Percentiles rank a stretch among this genome's conserved stretches.
These are phyloP conservation scores for Acridotheres tristis DNA, from an alignment of 2,797 vertebrate species.

Conservation along the genomic window DNA sequence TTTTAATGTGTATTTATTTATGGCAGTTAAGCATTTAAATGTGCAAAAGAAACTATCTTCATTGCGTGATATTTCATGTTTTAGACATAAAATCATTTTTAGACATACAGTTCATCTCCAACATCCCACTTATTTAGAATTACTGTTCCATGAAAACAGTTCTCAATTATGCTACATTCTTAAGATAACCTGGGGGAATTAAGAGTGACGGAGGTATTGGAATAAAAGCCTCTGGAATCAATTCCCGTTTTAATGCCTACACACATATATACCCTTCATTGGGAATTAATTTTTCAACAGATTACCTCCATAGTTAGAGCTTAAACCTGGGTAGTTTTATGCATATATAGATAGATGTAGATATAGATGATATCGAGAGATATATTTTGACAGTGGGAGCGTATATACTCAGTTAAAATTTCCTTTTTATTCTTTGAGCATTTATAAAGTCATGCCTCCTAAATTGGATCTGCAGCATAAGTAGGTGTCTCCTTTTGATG, in stretches of 20 bases:
- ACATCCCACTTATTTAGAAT: background rate
- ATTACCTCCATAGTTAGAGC: background rate
- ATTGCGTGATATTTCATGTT: background rate
- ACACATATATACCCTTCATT: background rate
- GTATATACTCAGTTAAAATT: background rate
- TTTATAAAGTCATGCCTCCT: background rate
- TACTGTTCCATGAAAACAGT: slow-evolving; percentile 1
- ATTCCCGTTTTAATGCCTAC: background rate
- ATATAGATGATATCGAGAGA: too few species aligned
- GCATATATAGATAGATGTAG: too few species aligned
- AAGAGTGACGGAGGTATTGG: background rate
- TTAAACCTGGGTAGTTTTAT: background rate
- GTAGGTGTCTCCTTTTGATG: background rate
- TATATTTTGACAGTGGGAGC: background rate
- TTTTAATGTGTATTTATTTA: background rate
- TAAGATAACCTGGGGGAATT: background rate
- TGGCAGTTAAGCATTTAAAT: background rate
- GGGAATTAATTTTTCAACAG: background rate
- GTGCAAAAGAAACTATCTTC: background rate
- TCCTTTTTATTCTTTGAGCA: background rate
- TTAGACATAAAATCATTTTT: background rate
- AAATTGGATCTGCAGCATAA: background rate
- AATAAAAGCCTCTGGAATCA: background rate
- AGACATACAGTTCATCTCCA: background rate
- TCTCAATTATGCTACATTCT: background rate